A percentile compares a stretch with the other conserved stretches of the same genome.
Evolutionary conservation across 2,797 vertebrate genomes (phyloP).

Genomic region (Hydrocynus forskahlii): DNA sequence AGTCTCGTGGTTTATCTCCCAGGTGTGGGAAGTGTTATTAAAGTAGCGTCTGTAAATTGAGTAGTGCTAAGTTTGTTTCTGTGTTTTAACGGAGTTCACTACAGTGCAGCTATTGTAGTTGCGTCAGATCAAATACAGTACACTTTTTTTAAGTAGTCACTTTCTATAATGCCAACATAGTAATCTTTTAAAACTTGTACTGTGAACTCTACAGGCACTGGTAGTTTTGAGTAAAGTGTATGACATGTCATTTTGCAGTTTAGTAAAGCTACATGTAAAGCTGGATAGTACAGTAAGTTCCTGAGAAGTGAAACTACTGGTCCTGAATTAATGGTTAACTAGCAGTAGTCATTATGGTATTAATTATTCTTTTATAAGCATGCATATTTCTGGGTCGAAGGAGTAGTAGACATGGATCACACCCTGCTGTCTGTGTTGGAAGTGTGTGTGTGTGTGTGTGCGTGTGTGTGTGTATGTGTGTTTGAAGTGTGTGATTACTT

Average conservation of each 20-base stretch:
- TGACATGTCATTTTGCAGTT: neutral
- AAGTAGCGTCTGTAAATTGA: too few species aligned
- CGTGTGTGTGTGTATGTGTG: neutral
- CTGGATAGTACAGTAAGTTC: neutral
- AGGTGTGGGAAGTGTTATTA: neutral
- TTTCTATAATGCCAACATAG: neutral
- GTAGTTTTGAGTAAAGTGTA: neutral
- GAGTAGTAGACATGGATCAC: neutral
- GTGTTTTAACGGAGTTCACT: neutral
- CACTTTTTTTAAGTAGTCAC: neutral
- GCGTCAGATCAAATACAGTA: neutral
- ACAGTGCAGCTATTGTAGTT: neutral
- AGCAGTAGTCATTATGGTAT: conserved; percentile 15
- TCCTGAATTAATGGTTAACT: conserved; percentile 43
- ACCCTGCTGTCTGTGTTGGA: too few species aligned
- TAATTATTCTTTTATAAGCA: conserved; percentile 12
- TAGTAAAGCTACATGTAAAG: neutral
- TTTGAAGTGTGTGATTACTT: neutral
- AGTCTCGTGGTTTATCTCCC: neutral
- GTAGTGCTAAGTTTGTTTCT: too few species aligned
- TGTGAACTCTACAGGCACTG: neutral
- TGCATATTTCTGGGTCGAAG: neutral
- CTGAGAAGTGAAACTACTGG: neutral
- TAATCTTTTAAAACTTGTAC: neutral
- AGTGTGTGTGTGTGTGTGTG: too few species aligned